Conservation (phyloP, 2,113 vertebrate species). For the Arothron firmamentum region DNA sequence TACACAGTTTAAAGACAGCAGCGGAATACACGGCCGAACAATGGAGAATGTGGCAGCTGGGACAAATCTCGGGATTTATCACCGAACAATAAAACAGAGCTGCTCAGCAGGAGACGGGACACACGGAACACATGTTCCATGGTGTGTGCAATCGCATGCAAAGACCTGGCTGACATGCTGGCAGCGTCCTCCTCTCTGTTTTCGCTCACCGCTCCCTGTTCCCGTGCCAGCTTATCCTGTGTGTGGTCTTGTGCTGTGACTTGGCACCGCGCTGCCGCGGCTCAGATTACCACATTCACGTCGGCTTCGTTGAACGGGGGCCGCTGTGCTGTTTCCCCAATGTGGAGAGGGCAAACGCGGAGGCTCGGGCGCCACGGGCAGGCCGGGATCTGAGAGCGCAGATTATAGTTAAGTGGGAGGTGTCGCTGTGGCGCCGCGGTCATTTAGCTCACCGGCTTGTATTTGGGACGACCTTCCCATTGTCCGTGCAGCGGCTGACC, state of each 20-base stretch:
- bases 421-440: constrained; percentile 28
- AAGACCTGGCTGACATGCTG: constrained; percentile 75
- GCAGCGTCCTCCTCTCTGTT: constrained; percentile 66
- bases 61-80: constrained; percentile 72
- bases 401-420: constrained; percentile 49
- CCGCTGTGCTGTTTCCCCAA: constrained; percentile 28
- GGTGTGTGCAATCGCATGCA: constrained; percentile 69
- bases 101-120: constrained; percentile 66
- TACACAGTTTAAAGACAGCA: constrained; percentile 37
- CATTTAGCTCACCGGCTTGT: constrained; percentile 34
- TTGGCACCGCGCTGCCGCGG: constrained; percentile 65
- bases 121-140: constrained; percentile 69
- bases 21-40: constrained; percentile 31
- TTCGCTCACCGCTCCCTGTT: constrained; percentile 64
- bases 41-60: constrained; percentile 60
- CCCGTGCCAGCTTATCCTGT: constrained; percentile 71
- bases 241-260: constrained; percentile 72
- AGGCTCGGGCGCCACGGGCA: constrained; percentile 31
- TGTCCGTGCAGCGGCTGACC: constrained; percentile 51
- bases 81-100: constrained; percentile 68
- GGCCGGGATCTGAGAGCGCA: constrained; percentile 53
- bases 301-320: constrained; percentile 33
- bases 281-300: constrained; percentile 64
- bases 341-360: constrained; percentile 40
- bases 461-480: constrained; percentile 67